Conservation (phyloP, 2,888 invertebrate species). For the Andrena fulva region DNA sequence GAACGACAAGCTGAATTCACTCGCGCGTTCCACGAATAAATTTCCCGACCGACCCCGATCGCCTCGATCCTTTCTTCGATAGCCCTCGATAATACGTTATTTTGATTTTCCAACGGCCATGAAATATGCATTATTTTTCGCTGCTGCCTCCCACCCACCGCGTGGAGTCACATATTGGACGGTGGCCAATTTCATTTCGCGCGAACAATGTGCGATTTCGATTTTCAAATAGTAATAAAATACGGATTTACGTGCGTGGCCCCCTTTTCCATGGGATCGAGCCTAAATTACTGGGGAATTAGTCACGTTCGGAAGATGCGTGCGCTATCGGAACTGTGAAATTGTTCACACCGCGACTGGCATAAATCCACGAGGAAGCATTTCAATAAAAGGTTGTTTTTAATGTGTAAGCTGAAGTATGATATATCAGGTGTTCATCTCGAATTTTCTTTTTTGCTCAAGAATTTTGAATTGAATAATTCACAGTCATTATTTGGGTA, state of each 20-base stretch:
- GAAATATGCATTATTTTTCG: slow-evolving; percentile 49
- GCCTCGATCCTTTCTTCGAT: slow-evolving; percentile 24
- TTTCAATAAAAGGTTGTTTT: background rate
- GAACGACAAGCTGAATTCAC: slow-evolving; percentile 13
- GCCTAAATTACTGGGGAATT: slow-evolving; percentile 25
- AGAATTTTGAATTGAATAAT: too few species aligned
- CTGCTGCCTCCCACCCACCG: slow-evolving; percentile 3
- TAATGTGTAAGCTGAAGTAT: background rate
- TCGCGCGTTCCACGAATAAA: slow-evolving; percentile 20
- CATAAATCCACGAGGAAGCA: background rate
- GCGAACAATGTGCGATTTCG: slow-evolving; percentile 52
- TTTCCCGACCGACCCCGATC: background rate
- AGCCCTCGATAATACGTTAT: slow-evolving; percentile 24
- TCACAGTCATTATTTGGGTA: too few species aligned
- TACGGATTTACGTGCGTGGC: slow-evolving; percentile 32
- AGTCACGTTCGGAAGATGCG: slow-evolving; percentile 1
- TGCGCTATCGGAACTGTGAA: background rate
- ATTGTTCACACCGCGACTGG: background rate
- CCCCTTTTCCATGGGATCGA: slow-evolving; percentile 4
- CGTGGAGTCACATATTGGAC: slow-evolving; percentile 36
- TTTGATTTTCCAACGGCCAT: slow-evolving; percentile 31
- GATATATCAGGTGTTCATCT: background rate
- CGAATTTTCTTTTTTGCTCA: background rate
- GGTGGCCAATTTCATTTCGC: slow-evolving; percentile 60
- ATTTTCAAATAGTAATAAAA: slow-evolving; percentile 51